These are phyloP conservation scores for Bovichtus variegatus DNA, from an alignment of 2,797 vertebrate species.

Conservation along the genomic window DNA sequence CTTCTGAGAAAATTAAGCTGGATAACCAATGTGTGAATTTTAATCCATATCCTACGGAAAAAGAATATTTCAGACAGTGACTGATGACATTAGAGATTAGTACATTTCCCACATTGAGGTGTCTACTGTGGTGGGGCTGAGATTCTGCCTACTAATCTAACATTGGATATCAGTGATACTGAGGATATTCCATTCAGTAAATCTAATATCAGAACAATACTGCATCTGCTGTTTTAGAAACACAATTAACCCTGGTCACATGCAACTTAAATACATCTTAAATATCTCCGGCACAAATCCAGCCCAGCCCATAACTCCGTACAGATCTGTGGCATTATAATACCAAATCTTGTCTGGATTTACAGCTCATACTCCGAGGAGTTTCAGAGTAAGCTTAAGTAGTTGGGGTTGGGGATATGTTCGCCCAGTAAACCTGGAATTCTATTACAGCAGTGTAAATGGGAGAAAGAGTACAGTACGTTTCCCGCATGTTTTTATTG, in stretches of 20 bases:
- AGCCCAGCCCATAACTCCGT: slow-evolving; percentile 18
- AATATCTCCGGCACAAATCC: slow-evolving; percentile 38
- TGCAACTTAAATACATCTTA: slow-evolving; percentile 39
- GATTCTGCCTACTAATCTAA: slow-evolving; percentile 27
- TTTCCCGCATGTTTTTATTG: slow-evolving; percentile 19
- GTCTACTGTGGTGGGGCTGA: neutral
- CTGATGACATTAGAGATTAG: slow-evolving; percentile 70
- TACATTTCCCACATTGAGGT: slow-evolving; percentile 51
- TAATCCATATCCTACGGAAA: slow-evolving; percentile 65
- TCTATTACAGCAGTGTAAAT: slow-evolving; percentile 5
- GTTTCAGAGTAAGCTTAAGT: slow-evolving; percentile 23
- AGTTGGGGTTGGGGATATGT: slow-evolving; percentile 20
- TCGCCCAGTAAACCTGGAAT: slow-evolving; percentile 22
- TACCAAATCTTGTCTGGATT: slow-evolving; percentile 34
- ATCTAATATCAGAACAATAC: slow-evolving; percentile 53
- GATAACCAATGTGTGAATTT: slow-evolving; percentile 56
- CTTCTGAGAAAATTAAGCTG: slow-evolving; percentile 64
- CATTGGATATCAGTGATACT: slow-evolving; percentile 26
- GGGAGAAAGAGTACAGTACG: neutral
- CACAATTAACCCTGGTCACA: slow-evolving; percentile 62
- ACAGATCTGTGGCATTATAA: slow-evolving; percentile 35
- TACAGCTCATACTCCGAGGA: slow-evolving; percentile 18
- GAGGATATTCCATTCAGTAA: slow-evolving; percentile 31
- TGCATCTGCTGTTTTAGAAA: slow-evolving; percentile 52
- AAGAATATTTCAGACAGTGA: slow-evolving; percentile 62